phyloP scores from a whole-genome alignment of 2,888 invertebrate species.

The Scelioninae gen. 1 region DNA sequence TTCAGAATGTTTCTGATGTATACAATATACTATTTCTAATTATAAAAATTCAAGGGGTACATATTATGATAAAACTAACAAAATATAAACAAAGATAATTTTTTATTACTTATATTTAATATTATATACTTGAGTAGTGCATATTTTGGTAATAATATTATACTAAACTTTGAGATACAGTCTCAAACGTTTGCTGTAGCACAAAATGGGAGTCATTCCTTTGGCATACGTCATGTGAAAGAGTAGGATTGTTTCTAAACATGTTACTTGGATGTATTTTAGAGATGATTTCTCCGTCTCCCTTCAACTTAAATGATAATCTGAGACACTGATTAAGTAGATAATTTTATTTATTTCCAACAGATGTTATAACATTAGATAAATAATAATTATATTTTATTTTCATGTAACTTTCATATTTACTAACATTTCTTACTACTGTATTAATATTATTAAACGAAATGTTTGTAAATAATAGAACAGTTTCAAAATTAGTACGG shows the following conservation, averaged over 20 bases:
- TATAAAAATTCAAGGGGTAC: too few species aligned
- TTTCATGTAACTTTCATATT: too few species aligned
- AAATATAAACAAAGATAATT: not conserved
- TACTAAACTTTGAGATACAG: too few species aligned
- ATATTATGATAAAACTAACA: not conserved
- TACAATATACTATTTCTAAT: too few species aligned
- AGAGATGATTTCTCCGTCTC: conserved; percentile 12
- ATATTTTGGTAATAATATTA: too few species aligned
- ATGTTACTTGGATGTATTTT: conserved; percentile 46
- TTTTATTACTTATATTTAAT: not conserved
- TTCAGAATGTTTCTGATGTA: not conserved
- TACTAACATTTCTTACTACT: too few species aligned
- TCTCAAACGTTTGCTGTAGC: not conserved
- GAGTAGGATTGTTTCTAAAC: conserved; percentile 49
- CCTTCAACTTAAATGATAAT: conserved; percentile 21
- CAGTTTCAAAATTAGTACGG: too few species aligned
- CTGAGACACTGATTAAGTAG: conserved; percentile 17
- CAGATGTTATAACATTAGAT: not conserved
- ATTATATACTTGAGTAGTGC: too few species aligned
- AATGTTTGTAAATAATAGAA: too few species aligned
- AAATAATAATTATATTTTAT: not conserved
- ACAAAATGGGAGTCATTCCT: conserved; percentile 34
- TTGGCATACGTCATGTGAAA: conserved; percentile 48
- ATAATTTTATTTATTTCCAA: conserved; percentile 16
- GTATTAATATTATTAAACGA: too few species aligned